A percentile compares a stretch with the other conserved stretches of the same genome.
Conservation (phyloP, 2,113 vertebrate genomes). For the Podarcis raffonei region DNA sequence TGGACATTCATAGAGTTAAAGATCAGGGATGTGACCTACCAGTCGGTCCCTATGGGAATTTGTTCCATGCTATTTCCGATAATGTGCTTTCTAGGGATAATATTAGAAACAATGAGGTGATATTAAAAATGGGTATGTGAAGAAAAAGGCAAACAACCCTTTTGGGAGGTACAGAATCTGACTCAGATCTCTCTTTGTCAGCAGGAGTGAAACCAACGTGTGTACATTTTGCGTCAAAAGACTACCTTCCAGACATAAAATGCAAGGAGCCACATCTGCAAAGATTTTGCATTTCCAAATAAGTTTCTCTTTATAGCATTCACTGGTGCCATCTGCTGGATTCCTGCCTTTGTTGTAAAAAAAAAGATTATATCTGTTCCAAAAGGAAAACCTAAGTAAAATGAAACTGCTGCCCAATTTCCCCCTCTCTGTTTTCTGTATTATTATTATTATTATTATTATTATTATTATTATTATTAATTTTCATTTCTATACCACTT, state of each 20-base stretch:
- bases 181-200: constrained; percentile 35
- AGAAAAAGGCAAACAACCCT: not conserved
- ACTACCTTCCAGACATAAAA: constrained; percentile 77
- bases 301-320: constrained; percentile 83
- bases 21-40: too few relatives aligned
- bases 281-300: constrained; percentile 77
- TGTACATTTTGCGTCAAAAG: constrained; percentile 81
- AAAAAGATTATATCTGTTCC: constrained; percentile 73
- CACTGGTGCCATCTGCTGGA: constrained; percentile 94
- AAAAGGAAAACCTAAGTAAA: constrained; percentile 79
- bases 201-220: constrained; percentile 76
- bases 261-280: constrained; percentile 72
- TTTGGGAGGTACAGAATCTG: not conserved
- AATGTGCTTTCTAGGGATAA: not conserved
- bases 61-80: not conserved
- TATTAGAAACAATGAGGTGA: not conserved
- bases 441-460: too few relatives aligned
- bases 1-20: too few relatives aligned
- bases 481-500: too few relatives aligned
- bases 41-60: too few relatives aligned
- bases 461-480: too few relatives aligned
- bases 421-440: too few relatives aligned
- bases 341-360: constrained; percentile 82
- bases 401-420: not conserved
- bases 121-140: not conserved